Evolutionary conservation across 2,888 invertebrate species (phyloP), one percentile per base, ranked within the genome.

Genomic region (Pollenia griseotomentosa): DNA sequence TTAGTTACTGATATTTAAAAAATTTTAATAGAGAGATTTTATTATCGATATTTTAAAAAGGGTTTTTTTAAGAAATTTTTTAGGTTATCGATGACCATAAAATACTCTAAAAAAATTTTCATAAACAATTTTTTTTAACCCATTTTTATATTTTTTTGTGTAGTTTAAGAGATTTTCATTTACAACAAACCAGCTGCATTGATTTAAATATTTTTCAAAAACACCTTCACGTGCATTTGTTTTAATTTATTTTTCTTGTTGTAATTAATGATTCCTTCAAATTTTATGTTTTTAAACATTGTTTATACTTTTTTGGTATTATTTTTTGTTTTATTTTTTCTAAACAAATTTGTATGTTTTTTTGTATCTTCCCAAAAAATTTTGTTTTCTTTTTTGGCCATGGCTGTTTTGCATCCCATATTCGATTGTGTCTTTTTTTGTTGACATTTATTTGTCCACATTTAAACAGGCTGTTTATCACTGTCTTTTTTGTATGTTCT

Each of bases 361-460:
- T 40, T 71, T 55, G 5, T 59, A n/a, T 61, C 42, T 61, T 77
- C 11, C 46, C 48, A 65, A 57, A 10, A 23, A 12, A 46, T 74
- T 82, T 68, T 51, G 14, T 68, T 59, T 65, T 65, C 44, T 16
- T 51, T 51, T 79, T 44, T 33, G 33, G 33, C 53, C 66, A 78
- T 78, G 77, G 16, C 33, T 73, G 83, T 79, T 82, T 87, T 82
- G 78, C 78, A 87, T 87, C 19, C 78, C 61, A 81, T 84, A 66
- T 71, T 59, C 42, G 11, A 48, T 44, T 33, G 51, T 44, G 55
- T 46, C 42, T 16, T 65, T 74, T 48, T 12, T 23, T 53, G 84
- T 55, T 87, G 87, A 87, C 84, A 87, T 82, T 87, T 87, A 87
- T 87, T 87, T 87, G 87, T 84, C 84, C 84, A 84, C 84, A 84